Percentiles rank a stretch among this genome's conserved stretches.
Evolutionary conservation across 2,888 invertebrate genomes (phyloP).

Genomic region (Thera obeliscata): DNA sequence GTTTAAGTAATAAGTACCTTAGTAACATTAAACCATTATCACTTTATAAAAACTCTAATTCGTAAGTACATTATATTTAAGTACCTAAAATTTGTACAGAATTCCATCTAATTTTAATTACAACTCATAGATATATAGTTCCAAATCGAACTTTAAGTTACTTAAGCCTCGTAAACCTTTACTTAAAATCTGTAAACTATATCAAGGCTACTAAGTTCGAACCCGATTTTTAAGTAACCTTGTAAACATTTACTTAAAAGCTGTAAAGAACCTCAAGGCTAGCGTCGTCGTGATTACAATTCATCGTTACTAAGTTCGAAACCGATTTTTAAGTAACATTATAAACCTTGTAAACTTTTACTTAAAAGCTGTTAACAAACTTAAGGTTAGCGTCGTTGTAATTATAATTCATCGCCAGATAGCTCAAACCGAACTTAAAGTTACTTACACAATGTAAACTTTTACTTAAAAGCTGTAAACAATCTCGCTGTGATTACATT

Average conservation of each 20-base stretch:
- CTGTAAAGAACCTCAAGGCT: neutral
- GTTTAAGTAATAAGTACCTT: neutral
- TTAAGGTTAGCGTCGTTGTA: no score
- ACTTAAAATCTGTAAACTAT: slow-evolving; percentile 6
- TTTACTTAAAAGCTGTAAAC: neutral
- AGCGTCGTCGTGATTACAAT: neutral
- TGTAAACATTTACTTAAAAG: slow-evolving; percentile 13
- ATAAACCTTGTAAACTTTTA: slow-evolving; percentile 2
- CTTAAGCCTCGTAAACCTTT: slow-evolving; percentile 1
- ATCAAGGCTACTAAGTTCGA: neutral
- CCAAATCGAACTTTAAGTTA: neutral
- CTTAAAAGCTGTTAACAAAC: neutral
- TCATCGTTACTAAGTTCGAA: neutral
- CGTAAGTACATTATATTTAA: neutral
- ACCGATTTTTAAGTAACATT: neutral
- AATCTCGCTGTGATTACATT: neutral
- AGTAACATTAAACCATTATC: neutral
- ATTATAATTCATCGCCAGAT: no score
- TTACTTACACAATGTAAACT: neutral
- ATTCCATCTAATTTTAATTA: neutral
- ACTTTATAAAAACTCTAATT: neutral
- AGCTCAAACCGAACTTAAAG: neutral
- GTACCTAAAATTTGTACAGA: slow-evolving; percentile 3
- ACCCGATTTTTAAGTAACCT: neutral
- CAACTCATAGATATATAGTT: neutral